A percentile compares a stretch with the other conserved stretches of the same genome.
These are phyloP conservation scores for Chrysochloris asiatica DNA, from an alignment of 2,113 vertebrate species.

Conservation along the genomic window DNA sequence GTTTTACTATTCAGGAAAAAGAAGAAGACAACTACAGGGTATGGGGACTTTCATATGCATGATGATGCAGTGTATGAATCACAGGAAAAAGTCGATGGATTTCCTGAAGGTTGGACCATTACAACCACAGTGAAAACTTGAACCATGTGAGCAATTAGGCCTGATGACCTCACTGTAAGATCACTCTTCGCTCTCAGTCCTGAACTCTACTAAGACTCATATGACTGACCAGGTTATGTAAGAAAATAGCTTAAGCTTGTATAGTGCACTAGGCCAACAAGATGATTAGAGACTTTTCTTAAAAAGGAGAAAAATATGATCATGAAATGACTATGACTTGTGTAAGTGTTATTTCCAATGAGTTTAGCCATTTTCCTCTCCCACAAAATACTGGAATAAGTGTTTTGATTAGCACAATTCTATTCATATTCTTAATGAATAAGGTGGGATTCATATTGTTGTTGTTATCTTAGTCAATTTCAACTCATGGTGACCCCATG, in stretches of 20 bases:
- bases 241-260: slow-evolving; percentile 16
- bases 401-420: slow-evolving; percentile 2
- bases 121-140: not conserved
- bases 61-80: slow-evolving; percentile 83
- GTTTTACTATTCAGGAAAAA: slow-evolving; percentile 78
- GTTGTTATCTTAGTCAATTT: too few species aligned
- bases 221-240: not conserved
- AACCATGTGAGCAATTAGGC: not conserved
- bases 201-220: slow-evolving; percentile 8
- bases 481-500: too few species aligned
- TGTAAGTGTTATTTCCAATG: slow-evolving; percentile 3
- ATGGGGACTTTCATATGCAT: slow-evolving; percentile 81
- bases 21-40: slow-evolving; percentile 63
- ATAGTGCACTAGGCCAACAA: not conserved
- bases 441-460: not conserved
- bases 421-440: slow-evolving; percentile 3
- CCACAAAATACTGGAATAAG: not conserved
- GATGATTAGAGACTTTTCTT: slow-evolving; percentile 13
- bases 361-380: not conserved
- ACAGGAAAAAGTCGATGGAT: slow-evolving; percentile 75
- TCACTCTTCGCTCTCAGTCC: not conserved
- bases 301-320: not conserved
- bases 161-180: not conserved
- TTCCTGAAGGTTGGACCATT: slow-evolving; percentile 15
- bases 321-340: not conserved